These are phyloP conservation scores for Nomada flava DNA, from an alignment of 2,888 invertebrate genomes.

Conservation along the genomic window DNA sequence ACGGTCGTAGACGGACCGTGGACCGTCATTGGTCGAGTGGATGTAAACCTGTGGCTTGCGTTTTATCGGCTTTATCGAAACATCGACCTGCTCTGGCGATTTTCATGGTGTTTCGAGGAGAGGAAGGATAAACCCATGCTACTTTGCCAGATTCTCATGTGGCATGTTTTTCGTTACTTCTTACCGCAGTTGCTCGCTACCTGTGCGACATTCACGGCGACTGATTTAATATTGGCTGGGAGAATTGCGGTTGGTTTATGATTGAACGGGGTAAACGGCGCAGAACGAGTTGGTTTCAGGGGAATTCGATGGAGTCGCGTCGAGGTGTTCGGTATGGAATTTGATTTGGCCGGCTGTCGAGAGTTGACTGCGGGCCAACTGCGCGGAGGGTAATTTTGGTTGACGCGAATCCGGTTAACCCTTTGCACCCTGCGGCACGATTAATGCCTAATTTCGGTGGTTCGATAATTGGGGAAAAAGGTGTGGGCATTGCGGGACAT, in stretches of 20 bases:
- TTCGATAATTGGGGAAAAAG: not conserved
- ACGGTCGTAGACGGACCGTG: constrained; percentile 3
- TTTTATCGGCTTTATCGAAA: constrained; percentile 38
- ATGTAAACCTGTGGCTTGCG: constrained; percentile 36
- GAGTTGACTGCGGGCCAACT: constrained; percentile 28
- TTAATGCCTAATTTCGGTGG: no score
- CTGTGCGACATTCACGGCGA: not conserved
- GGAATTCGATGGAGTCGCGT: not conserved
- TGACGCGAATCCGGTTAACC: constrained; percentile 10
- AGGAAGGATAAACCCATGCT: constrained; percentile 12
- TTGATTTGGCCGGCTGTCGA: constrained; percentile 26
- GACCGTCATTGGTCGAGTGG: constrained; percentile 21
- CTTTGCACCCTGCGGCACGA: no score
- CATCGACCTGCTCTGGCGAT: constrained; percentile 28
- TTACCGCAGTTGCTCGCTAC: not conserved
- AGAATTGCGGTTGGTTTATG: not conserved
- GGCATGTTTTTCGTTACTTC: constrained; percentile 20
- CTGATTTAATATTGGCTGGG: not conserved
- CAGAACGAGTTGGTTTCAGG: not conserved
- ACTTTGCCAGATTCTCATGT: not conserved
- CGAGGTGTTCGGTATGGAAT: constrained; percentile 4
- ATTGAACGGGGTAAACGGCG: not conserved
- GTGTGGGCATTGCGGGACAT: not conserved
- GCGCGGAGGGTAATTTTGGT: constrained; percentile 14
- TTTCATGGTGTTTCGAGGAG: not conserved